phyloP scores from a whole-genome alignment of 2,888 invertebrate species.

The Phasia obesa region DNA sequence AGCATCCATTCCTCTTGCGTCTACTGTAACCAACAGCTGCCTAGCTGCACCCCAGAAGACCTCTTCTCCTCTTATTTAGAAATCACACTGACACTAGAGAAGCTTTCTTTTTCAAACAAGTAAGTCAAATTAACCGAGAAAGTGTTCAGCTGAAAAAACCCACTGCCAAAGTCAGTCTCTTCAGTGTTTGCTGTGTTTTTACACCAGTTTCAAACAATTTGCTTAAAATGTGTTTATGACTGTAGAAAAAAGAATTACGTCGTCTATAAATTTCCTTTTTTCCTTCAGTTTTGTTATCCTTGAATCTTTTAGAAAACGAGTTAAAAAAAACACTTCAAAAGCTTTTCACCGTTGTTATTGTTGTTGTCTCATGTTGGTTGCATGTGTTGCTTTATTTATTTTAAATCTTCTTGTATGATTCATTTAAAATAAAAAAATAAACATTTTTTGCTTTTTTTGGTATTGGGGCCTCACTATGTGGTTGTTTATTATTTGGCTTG shows the following conservation, averaged over 20 bases:
- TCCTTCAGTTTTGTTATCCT: conserved; percentile 42
- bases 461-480: conserved; percentile 53
- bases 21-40: too few relatives aligned
- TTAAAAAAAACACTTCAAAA: conserved; percentile 43
- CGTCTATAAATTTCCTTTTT: conserved; percentile 8
- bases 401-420: conserved; percentile 50
- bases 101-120: too few relatives aligned
- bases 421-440: conserved; percentile 8
- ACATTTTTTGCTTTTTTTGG: conserved; percentile 35
- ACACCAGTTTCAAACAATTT: too few relatives aligned
- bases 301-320: conserved; percentile 29
- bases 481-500: conserved; percentile 40
- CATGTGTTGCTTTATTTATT: conserved; percentile 31
- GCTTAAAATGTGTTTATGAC: too few relatives aligned
- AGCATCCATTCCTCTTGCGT: too few relatives aligned
- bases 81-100: too few relatives aligned
- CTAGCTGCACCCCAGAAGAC: too few relatives aligned
- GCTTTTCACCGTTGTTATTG: conserved; percentile 47
- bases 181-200: too few relatives aligned
- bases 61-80: too few relatives aligned
- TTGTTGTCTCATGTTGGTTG: not conserved
- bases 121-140: too few relatives aligned
- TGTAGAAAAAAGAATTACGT: not conserved
- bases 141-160: too few relatives aligned
- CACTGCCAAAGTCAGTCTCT: too few relatives aligned